phyloP scores from a whole-genome alignment of 1,140 invertebrate genomes.

The Heliconius himera region DNA sequence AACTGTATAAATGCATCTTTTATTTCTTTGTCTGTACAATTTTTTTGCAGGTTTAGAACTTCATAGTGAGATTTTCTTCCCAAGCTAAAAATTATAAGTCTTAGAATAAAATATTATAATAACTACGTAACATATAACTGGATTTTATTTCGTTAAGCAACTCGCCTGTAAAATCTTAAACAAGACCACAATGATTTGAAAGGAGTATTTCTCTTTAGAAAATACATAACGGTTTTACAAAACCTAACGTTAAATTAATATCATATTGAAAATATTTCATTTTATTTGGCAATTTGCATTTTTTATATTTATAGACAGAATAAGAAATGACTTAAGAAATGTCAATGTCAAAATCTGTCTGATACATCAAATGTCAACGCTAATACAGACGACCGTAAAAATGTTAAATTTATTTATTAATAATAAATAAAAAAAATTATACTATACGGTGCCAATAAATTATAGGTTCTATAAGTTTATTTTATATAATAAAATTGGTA shows the following conservation, averaged over 20 bases:
- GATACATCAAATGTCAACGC: neutral
- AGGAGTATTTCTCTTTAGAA: conserved; percentile 55
- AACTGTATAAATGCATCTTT: conserved; percentile 82
- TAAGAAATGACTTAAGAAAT: neutral
- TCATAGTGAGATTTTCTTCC: conserved; percentile 80
- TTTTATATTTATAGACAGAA: conserved; percentile 25
- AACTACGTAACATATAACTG: neutral
- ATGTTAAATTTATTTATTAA: neutral
- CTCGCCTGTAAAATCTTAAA: conserved; percentile 61
- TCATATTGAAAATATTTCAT: conserved; percentile 34
- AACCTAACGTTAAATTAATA: conserved; percentile 38
- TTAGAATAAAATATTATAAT: neutral
- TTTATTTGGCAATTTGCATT: conserved; percentile 58
- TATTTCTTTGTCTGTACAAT: conserved; percentile 82
- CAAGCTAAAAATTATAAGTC: conserved; percentile 53
- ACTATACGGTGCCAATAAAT: too few relatives aligned
- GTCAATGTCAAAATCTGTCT: neutral
- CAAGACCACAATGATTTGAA: conserved; percentile 44
- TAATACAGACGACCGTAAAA: neutral
- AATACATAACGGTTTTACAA: conserved; percentile 62
- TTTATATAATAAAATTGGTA: too few relatives aligned
- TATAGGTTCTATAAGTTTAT: too few relatives aligned
- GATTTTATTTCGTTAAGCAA: neutral
- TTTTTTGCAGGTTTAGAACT: conserved; percentile 77
- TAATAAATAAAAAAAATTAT: too few relatives aligned